These are phyloP conservation scores for Lasiommata megera DNA, from an alignment of 2,888 invertebrate genomes.

Conservation along the genomic window DNA sequence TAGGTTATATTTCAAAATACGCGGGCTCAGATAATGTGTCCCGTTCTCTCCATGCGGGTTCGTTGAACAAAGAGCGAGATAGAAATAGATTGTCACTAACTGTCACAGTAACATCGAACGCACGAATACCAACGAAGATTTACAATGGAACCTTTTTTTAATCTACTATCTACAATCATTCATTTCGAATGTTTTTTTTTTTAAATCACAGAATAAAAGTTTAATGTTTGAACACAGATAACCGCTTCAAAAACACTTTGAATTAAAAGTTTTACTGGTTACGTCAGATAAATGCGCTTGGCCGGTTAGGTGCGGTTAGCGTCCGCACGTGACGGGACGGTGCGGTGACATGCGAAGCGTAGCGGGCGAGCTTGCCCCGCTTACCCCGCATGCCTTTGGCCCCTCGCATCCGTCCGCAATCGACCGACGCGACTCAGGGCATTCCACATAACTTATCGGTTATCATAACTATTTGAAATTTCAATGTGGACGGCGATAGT, in stretches of 20 bases:
- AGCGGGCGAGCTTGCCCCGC: slow-evolving; percentile 18
- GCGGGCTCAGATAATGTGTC: neutral
- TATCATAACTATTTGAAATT: too few species aligned
- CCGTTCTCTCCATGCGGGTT: neutral
- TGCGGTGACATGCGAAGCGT: slow-evolving; percentile 27
- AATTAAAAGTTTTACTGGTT: neutral
- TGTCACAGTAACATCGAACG: slow-evolving; percentile 1
- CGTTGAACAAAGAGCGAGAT: neutral
- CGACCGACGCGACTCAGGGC: slow-evolving; percentile 5
- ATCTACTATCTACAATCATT: neutral
- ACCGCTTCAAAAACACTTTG: neutral
- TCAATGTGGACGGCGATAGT: too few species aligned
- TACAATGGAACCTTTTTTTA: neutral
- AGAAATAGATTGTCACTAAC: neutral
- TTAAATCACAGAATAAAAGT: neutral
- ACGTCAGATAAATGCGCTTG: neutral
- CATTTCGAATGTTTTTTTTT: neutral
- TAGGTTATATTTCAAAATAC: neutral
- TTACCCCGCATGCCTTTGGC: slow-evolving; percentile 8
- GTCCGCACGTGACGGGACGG: slow-evolving; percentile 9
- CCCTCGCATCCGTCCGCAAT: slow-evolving; percentile 11
- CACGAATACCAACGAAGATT: slow-evolving; percentile 4
- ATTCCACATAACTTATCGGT: too few species aligned
- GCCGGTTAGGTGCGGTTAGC: neutral
- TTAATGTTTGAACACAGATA: neutral